Evolutionary conservation across 2,113 vertebrate genomes (phyloP).

Genomic region (Pachycephala philippinensis): DNA sequence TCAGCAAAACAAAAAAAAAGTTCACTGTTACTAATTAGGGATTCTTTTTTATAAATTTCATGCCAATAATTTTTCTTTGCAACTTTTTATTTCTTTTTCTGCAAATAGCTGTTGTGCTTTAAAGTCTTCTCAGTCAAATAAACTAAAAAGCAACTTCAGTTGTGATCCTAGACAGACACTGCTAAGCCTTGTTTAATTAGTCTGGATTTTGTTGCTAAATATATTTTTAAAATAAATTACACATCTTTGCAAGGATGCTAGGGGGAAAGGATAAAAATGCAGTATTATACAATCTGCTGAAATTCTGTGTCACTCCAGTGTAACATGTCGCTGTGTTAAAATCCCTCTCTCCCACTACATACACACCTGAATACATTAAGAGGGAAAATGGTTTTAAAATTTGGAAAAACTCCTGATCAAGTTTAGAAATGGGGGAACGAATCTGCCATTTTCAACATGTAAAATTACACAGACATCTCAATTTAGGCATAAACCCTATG

Average conservation of each 20-base stretch:
- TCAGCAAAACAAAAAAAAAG: neutral
- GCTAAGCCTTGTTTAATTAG: neutral
- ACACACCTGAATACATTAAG: neutral
- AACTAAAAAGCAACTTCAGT: neutral
- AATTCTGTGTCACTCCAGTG: neutral
- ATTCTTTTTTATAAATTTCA: neutral
- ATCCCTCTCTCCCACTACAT: neutral
- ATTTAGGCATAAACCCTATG: neutral
- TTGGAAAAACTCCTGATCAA: neutral
- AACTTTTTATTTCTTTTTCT: neutral
- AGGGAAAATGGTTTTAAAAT: neutral
- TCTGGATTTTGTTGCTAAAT: conserved; percentile 4
- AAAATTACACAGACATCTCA: neutral
- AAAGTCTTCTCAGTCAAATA: neutral
- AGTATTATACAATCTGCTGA: neutral
- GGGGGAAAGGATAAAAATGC: neutral
- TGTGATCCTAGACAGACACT: neutral
- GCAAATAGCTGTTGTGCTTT: neutral
- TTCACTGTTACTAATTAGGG: conserved; percentile 30
- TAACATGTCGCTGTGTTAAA: neutral
- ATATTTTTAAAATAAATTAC: neutral
- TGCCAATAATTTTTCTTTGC: neutral
- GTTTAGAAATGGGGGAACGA: neutral
- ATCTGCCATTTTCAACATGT: neutral
- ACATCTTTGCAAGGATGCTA: neutral